A percentile compares a stretch with the other conserved stretches of the same genome.
Conservation (phyloP, 2,797 vertebrate genomes). For the Aldrovandia affinis region DNA sequence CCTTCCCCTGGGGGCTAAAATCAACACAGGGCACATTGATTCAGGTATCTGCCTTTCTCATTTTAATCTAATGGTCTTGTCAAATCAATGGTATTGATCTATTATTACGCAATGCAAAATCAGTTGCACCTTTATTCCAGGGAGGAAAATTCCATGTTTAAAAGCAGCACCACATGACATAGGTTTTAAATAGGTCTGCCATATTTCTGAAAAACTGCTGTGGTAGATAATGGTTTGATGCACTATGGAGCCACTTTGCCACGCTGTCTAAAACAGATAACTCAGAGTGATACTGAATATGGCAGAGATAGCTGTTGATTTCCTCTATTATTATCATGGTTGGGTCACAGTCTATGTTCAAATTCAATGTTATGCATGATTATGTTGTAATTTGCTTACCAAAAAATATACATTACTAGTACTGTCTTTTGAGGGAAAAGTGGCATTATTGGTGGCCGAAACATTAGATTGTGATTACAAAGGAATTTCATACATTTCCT, state of each 20-base stretch:
- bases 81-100: neutral
- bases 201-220: neutral
- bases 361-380: neutral
- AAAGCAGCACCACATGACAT: neutral
- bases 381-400: neutral
- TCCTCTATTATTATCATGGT: no score
- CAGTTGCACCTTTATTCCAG: neutral
- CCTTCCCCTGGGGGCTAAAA: constrained; percentile 16
- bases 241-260: neutral
- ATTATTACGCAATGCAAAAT: neutral
- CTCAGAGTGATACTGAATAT: neutral
- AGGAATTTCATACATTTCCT: neutral
- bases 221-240: neutral
- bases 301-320: neutral
- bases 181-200: neutral
- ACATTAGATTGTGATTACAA: neutral
- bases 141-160: neutral
- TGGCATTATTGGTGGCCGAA: neutral
- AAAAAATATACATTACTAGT: neutral
- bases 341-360: neutral
- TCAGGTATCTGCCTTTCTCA: neutral
- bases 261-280: neutral
- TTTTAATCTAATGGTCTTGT: neutral
- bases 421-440: neutral
- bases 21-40: neutral